Base-by-base conservation (phyloP, 2,797 vertebrate genomes). In the Orientallactaga sibirica region DNA sequence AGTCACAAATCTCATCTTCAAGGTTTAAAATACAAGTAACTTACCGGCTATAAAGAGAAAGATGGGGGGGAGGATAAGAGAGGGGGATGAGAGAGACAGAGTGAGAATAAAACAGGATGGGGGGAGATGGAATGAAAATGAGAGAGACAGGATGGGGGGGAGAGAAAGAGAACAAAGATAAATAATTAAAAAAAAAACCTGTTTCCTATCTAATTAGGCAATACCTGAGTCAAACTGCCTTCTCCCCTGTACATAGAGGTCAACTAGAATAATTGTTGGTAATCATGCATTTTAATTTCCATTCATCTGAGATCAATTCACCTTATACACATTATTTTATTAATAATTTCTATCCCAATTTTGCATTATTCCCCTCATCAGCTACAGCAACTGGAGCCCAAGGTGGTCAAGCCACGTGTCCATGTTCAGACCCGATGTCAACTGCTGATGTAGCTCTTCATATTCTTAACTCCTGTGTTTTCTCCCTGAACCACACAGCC, bases 251-350 rank as follows among this genome's bases (percentile, higher is more conserved):
- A 58, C 41, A 70, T 43, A 67, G 81, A 95, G 80, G 92, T 91
- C 93, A 97, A 79, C 61, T n/a, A 43, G 18, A 91, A 83, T 87
- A 89, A 93, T 97, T 94, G 94, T 95, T 96, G 74, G 48, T 73
- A 74, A 91, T 95, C 81, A 94, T 64, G 66, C 24, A 92, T 87
- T 95, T 90, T 92, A 90, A 80, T 86, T n/a, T 6, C 67, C 92
- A 77, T 67, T 78, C 70, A 90, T 94, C 52, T 93, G 71, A 91
- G 88, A 95, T 95, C 77, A 95, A 48, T 67, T 86, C 86, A 55
- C 20, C 86, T 94, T 95, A 67, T 24, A 87, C 7, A 71, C 68
- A 91, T 92, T 95, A 92, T 95, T 83, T 97, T 85, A 94, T 97
- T 96, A 96, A 93, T 96, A 96, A 93, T 94, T 64, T 68, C 68